Evolutionary conservation across 2,113 vertebrate genomes (phyloP).

Genomic region (Hirundichthys speculiger): DNA sequence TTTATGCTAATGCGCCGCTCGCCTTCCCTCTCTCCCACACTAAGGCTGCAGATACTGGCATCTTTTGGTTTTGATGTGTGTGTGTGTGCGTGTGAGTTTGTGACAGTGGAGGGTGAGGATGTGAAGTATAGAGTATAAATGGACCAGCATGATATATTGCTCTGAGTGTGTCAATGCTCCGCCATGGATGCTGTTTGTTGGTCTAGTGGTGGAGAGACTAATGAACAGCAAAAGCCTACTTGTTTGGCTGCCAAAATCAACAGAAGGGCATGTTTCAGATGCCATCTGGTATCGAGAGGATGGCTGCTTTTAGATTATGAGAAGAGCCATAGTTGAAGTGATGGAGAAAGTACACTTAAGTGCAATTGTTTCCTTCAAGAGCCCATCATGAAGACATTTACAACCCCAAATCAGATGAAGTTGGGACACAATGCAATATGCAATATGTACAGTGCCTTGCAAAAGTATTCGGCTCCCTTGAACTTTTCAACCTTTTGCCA

Average conservation of each 20-base stretch:
- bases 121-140: slow-evolving; percentile 48
- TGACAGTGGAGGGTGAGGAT: slow-evolving; percentile 14
- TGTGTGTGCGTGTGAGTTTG: neutral
- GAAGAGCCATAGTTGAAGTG: slow-evolving; percentile 28
- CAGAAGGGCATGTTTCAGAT: slow-evolving; percentile 62
- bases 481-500: too few species aligned
- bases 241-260: slow-evolving; percentile 48
- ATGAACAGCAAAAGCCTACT: slow-evolving; percentile 53
- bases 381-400: too few species aligned
- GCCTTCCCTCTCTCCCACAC: slow-evolving; percentile 33
- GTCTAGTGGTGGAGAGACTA: slow-evolving; percentile 48
- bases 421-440: too few species aligned
- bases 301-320: slow-evolving; percentile 60
- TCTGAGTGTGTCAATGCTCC: slow-evolving; percentile 39
- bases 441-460: too few species aligned
- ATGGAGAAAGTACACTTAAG: too few species aligned
- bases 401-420: too few species aligned
- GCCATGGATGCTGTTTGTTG: slow-evolving; percentile 40
- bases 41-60: slow-evolving; percentile 44
- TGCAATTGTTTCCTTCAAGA: too few species aligned
- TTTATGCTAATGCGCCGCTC: slow-evolving; percentile 65
- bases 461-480: too few species aligned
- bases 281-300: slow-evolving; percentile 56
- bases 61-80: slow-evolving; percentile 35
- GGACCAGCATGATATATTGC: slow-evolving; percentile 45